Conservation (phyloP, 2,888 invertebrate species). For the Mamestra brassicae region DNA sequence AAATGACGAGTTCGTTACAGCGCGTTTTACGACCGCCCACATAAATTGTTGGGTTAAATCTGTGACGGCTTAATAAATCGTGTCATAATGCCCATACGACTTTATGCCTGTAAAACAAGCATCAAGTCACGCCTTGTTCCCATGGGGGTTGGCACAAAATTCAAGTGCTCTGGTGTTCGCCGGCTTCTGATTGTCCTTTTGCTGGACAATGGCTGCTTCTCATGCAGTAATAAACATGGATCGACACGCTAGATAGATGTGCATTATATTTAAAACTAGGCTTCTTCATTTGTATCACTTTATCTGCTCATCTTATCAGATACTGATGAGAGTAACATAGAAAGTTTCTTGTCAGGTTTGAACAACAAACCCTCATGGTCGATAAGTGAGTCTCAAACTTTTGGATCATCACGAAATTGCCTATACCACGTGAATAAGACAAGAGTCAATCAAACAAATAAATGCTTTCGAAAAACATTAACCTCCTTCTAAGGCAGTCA, state of each 20-base stretch:
- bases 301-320: too few species aligned
- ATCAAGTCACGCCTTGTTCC: neutral
- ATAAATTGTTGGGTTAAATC: slow-evolving; percentile 44
- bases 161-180: neutral
- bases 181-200: neutral
- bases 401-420: neutral
- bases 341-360: neutral
- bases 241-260: neutral
- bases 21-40: slow-evolving; percentile 24
- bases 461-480: too few species aligned
- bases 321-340: neutral
- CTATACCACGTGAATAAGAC: too few species aligned
- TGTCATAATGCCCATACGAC: neutral
- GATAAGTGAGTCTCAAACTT: neutral
- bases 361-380: neutral
- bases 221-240: neutral
- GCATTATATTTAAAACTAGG: neutral
- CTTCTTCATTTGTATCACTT: too few species aligned
- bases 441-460: too few species aligned
- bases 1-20: slow-evolving; percentile 30
- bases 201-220: neutral
- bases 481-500: too few species aligned
- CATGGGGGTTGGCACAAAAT: too few species aligned
- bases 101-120: slow-evolving; percentile 7
- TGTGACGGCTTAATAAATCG: slow-evolving; percentile 3